Conservation (phyloP, 2,888 invertebrate genomes). For the Brachylomia viminalis region DNA sequence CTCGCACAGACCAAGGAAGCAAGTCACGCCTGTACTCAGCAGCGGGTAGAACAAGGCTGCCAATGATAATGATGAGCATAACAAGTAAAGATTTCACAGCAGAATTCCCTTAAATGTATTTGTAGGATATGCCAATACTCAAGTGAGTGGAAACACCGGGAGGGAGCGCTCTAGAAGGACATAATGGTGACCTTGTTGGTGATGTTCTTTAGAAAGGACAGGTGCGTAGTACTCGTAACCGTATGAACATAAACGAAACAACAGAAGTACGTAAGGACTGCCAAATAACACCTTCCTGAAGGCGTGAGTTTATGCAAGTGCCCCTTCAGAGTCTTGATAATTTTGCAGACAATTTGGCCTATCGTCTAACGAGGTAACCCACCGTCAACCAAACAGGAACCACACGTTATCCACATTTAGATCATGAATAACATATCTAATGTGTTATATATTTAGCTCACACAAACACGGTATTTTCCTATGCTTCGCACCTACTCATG, state of each 20-base stretch:
- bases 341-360: not conserved
- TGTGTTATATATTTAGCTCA: slow-evolving; percentile 43
- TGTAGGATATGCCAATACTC: too few relatives aligned
- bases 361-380: not conserved
- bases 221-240: too few relatives aligned
- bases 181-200: too few relatives aligned
- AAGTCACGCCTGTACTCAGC: too few relatives aligned
- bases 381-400: slow-evolving; percentile 22
- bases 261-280: not conserved
- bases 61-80: too few relatives aligned
- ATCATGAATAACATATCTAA: slow-evolving; percentile 49
- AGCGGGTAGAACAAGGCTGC: too few relatives aligned
- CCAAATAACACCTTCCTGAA: not conserved
- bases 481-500: slow-evolving; percentile 47
- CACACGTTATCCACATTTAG: slow-evolving; percentile 26
- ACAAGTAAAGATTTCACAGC: too few relatives aligned
- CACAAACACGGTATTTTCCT: slow-evolving; percentile 55
- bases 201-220: too few relatives aligned
- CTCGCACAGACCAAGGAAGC: too few relatives aligned
- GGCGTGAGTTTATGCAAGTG: not conserved
- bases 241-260: not conserved
- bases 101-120: too few relatives aligned
- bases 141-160: too few relatives aligned
- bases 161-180: too few relatives aligned
- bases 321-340: not conserved